Percentiles rank a stretch among this genome's conserved stretches.
phyloP scores from a whole-genome alignment of 2,113 vertebrate genomes.

The Sinosuthora webbiana region DNA sequence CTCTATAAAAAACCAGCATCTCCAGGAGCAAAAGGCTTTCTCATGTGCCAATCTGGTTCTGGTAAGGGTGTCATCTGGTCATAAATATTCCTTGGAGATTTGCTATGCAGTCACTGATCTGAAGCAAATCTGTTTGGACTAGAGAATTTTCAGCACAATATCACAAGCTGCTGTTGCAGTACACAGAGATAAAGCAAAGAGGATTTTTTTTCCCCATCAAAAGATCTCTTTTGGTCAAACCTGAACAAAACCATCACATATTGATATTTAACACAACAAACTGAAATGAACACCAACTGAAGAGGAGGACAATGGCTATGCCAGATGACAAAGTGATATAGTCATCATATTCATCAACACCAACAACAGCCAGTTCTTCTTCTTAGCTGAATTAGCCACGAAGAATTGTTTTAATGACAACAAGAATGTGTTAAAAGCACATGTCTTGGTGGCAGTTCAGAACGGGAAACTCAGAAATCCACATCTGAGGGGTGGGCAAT shows the following conservation, averaged over 20 bases:
- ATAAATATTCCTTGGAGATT: constrained; percentile 39
- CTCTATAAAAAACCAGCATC: neutral
- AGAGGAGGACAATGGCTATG: neutral
- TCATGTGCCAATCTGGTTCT: neutral
- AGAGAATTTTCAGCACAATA: constrained; percentile 19
- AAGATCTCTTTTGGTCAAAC: neutral
- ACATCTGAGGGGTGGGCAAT: neutral
- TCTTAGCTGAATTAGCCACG: neutral
- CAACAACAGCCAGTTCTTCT: neutral
- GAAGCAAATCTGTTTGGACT: constrained; percentile 25
- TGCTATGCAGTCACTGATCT: constrained; percentile 1
- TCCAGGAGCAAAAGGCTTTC: constrained; percentile 27
- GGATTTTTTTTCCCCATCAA: neutral
- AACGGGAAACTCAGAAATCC: neutral
- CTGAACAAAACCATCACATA: neutral
- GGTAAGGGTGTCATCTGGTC: constrained; percentile 34
- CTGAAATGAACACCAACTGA: constrained; percentile 10
- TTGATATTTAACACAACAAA: constrained; percentile 3
- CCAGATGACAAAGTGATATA: constrained; percentile 3
- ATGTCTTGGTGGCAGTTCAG: neutral
- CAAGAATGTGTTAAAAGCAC: neutral
- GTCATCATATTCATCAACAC: constrained; percentile 21
- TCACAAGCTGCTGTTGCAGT: constrained; percentile 6
- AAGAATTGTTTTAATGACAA: neutral
- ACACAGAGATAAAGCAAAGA: neutral